Conservation (phyloP, 1,140 invertebrate species). For the Oedothorax gibbosus region DNA sequence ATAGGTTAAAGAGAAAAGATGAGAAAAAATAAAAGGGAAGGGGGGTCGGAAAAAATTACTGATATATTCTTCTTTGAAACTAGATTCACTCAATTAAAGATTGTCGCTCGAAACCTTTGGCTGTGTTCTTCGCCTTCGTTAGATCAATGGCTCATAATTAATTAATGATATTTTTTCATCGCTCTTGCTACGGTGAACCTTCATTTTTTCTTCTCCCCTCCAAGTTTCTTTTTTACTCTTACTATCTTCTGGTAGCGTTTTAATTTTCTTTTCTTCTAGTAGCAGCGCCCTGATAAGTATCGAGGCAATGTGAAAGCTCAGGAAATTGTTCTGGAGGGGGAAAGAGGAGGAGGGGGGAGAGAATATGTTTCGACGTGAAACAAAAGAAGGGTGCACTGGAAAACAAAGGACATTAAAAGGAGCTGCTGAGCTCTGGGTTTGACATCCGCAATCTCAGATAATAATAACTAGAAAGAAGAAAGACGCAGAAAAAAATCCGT, state of each 20-base stretch:
- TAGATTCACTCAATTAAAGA: constrained; percentile 60
- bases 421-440: constrained; percentile 42
- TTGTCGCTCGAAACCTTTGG: constrained; percentile 43
- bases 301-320: constrained; percentile 39
- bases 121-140: constrained; percentile 38
- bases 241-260: constrained; percentile 1
- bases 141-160: constrained; percentile 61
- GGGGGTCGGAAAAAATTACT: constrained; percentile 20
- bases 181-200: not conserved
- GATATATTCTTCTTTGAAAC: constrained; percentile 47
- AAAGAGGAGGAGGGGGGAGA: not conserved
- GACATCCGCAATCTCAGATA: constrained; percentile 59
- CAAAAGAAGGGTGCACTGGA: constrained; percentile 43
- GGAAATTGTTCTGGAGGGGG: constrained; percentile 41
- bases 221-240: constrained; percentile 3
- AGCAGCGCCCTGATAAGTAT: constrained; percentile 44
- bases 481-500: not conserved
- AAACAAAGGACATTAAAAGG: constrained; percentile 59
- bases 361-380: constrained; percentile 21
- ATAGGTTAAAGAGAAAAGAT: constrained; percentile 25
- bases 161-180: constrained; percentile 61
- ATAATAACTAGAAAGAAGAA: constrained; percentile 27
- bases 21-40: not conserved
- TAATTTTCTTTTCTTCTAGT: constrained; percentile 55
- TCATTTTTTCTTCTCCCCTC: not conserved